A percentile compares a stretch with the other conserved stretches of the same genome.
phyloP scores from a whole-genome alignment of 2,888 invertebrate species.

The Emmelina monodactyla region DNA sequence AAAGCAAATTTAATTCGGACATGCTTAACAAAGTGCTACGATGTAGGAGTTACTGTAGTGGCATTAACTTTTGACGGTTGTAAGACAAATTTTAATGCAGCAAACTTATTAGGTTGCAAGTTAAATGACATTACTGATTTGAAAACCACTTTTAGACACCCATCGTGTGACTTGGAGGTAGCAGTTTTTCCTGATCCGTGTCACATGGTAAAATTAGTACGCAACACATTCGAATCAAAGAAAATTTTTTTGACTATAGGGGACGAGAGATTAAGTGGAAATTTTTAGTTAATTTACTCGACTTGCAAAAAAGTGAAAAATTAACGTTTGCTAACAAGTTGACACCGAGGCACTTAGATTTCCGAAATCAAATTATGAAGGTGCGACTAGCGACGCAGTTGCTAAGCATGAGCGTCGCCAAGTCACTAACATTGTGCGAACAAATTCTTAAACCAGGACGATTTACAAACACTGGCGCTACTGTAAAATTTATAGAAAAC shows the following conservation, averaged over 20 bases:
- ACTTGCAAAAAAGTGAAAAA: slow-evolving; percentile 1
- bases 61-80: slow-evolving; percentile 8
- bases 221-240: slow-evolving; percentile 10
- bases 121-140: slow-evolving; percentile 2
- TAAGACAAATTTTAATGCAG: slow-evolving; percentile 2
- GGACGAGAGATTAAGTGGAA: no score
- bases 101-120: not conserved
- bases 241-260: slow-evolving; percentile 5
- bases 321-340: slow-evolving; percentile 3
- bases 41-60: slow-evolving; percentile 5
- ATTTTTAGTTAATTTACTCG: no score
- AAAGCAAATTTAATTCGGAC: slow-evolving; percentile 4
- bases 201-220: slow-evolving; percentile 12
- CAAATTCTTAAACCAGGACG: slow-evolving; percentile 1
- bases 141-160: slow-evolving; percentile 6
- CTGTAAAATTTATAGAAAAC: slow-evolving; percentile 3
- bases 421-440: slow-evolving; percentile 3
- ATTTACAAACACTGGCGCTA: slow-evolving; percentile 4
- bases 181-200: slow-evolving; percentile 8
- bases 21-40: slow-evolving; percentile 5
- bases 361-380: slow-evolving; percentile 6
- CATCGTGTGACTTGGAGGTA: slow-evolving; percentile 4
- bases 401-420: slow-evolving; percentile 6
- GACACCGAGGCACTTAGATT: not conserved
- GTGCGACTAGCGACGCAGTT: slow-evolving; percentile 6